Conservation (phyloP, 2,113 vertebrate genomes). For the Carollia perspicillata region DNA sequence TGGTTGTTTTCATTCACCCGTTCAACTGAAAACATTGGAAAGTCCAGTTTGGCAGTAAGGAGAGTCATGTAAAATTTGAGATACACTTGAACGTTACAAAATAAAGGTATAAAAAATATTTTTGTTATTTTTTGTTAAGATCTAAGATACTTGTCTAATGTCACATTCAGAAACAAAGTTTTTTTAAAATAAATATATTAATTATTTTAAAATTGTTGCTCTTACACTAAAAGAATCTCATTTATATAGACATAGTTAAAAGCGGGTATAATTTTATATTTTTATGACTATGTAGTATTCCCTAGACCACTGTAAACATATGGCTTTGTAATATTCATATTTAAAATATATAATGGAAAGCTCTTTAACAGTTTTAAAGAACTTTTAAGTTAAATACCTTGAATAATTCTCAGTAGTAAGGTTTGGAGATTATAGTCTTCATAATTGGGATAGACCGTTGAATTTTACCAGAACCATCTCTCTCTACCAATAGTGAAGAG, state of each 20-base stretch:
- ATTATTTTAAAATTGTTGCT: not conserved
- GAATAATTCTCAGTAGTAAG: not conserved
- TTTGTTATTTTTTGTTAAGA: not conserved
- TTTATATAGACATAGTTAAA: not conserved
- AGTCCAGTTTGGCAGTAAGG: not conserved
- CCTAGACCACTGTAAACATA: conserved; percentile 25
- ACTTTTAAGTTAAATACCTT: not conserved
- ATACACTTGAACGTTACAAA: not conserved
- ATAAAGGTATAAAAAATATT: not conserved
- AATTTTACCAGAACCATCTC: not conserved
- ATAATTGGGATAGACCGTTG: not conserved
- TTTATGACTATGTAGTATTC: not conserved
- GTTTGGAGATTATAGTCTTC: not conserved
- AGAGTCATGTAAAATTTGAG: not conserved
- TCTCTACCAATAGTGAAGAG: not conserved
- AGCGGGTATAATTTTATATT: not conserved
- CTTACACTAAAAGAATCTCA: not conserved
- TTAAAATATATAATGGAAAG: not conserved
- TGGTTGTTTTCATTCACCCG: not conserved
- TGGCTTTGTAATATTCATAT: not conserved
- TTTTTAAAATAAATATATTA: not conserved
- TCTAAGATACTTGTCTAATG: not conserved
- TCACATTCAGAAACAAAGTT: not conserved
- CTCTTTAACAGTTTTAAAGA: not conserved
- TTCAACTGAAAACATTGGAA: not conserved